Evolutionary conservation across 1,140 invertebrate species (phyloP), one percentile per base, ranked within the genome.

Genomic region (Aphidius ervi): DNA sequence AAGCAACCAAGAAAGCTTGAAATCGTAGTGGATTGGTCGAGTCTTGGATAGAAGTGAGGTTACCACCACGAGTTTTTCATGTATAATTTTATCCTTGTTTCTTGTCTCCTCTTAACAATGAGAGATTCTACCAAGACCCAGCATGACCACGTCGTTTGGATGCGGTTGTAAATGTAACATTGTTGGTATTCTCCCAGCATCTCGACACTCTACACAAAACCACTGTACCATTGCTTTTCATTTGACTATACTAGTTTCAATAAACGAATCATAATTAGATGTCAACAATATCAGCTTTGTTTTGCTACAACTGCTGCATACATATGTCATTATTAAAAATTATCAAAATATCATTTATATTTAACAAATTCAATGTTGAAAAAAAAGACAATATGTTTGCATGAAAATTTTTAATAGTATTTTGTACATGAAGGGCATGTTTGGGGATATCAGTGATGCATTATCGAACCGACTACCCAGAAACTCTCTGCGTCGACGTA

Each of bases 21-120:
- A 68, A 67, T 64, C 63, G 63, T 65, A 67, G 63, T 65, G 68
- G 63, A 62, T 54, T 52, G 50, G 58, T 53, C 53, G 58, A 59
- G 50, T 59, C 49, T 52, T 59, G 41, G 61, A 58, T 62, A 70
- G 61, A 59, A 52, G 50, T 9, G 9, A 37, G 50, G 5, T 52
- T 52, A 52, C 31, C 23, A 31, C 23, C 23, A 31, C 23, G 16
- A 16, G 16, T 16, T 16, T 1, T 16, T 1, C 16, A 16, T 16
- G 16, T 16, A 16, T 16, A 16, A 16, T 16, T 16, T 16, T 31
- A 31, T 31, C 23, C 4, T 31, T 31, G 23, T 31, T 23, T 37
- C 40, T 52, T 52, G 49, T 23, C 9, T 39, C 23, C 50, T 39
- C 31, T 60, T 57, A 20, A 20, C 42, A 50, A 58, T 55, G 58